These are phyloP conservation scores for Heliconius eleuchia DNA, from an alignment of 1,140 invertebrate species.

Conservation along the genomic window DNA sequence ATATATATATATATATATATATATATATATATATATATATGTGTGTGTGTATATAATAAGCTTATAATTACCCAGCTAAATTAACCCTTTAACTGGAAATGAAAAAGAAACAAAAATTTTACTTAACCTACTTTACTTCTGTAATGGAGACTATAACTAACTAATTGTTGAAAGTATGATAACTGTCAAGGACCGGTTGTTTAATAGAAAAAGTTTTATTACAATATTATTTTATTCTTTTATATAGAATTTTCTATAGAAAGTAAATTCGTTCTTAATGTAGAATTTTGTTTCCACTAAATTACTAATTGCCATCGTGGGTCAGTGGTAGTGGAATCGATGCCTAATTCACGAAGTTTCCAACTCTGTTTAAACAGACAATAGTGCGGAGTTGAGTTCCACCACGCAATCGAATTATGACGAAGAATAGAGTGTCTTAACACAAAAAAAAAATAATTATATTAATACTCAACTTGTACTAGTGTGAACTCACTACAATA, in stretches of 20 bases:
- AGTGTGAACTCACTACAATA: not conserved
- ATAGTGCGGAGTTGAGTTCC: too few species aligned
- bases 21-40: not conserved
- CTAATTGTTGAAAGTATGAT: slow-evolving; percentile 2
- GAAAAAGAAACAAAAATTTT: slow-evolving; percentile 1
- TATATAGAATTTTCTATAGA: too few species aligned
- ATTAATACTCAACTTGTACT: not conserved
- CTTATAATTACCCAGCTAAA: not conserved
- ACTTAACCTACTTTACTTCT: slow-evolving; percentile 10
- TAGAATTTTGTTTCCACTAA: too few species aligned
- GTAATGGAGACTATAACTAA: not conserved
- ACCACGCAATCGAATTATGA: too few species aligned
- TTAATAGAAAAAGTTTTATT: slow-evolving; percentile 13
- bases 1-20: not conserved
- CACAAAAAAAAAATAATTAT: not conserved
- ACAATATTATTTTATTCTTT: not conserved
- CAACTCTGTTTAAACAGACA: too few species aligned
- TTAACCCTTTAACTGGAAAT: not conserved
- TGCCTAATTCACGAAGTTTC: too few species aligned
- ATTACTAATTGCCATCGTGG: too few species aligned
- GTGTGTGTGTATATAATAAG: not conserved
- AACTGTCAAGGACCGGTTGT: slow-evolving; percentile 3
- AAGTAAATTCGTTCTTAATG: too few species aligned
- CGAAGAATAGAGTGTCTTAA: too few species aligned
- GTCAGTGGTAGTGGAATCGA: too few species aligned